phyloP scores from a whole-genome alignment of 2,797 vertebrate species.

The Dallia pectoralis region DNA sequence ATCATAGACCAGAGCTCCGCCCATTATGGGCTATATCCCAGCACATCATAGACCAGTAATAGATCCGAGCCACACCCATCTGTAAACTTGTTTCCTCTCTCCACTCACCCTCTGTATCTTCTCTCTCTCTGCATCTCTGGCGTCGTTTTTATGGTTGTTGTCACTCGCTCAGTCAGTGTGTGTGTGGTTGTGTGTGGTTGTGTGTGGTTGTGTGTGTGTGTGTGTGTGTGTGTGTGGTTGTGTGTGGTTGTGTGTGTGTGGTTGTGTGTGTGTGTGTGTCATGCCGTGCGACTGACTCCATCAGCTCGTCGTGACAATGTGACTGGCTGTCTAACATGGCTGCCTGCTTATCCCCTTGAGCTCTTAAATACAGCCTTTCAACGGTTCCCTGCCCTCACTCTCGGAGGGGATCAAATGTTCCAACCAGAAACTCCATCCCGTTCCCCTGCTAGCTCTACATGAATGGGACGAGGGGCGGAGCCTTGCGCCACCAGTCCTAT shows the following conservation, averaged over 20 bases:
- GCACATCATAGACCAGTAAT: too few species aligned
- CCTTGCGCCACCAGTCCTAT: constrained; percentile 5
- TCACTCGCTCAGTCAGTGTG: neutral
- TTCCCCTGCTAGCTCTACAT: constrained; percentile 57
- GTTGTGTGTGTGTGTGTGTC: neutral
- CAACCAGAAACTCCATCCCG: constrained; percentile 52
- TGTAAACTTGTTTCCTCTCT: constrained; percentile 13
- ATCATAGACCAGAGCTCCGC: too few species aligned
- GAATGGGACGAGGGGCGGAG: constrained; percentile 45
- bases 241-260: too few species aligned
- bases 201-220: neutral
- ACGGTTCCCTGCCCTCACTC: constrained; percentile 59
- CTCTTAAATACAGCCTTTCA: constrained; percentile 69
- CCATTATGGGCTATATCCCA: too few species aligned
- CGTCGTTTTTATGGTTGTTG: neutral
- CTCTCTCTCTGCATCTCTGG: neutral
- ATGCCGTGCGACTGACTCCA: constrained; percentile 36
- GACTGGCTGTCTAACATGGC: neutral
- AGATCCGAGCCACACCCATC: constrained; percentile 1
- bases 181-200: constrained; percentile 24
- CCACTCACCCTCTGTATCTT: neutral
- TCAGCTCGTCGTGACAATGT: constrained; percentile 8
- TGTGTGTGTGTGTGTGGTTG: neutral
- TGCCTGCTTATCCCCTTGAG: neutral
- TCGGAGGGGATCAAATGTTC: constrained; percentile 72